Evolutionary conservation across 2,113 vertebrate genomes (phyloP).

Genomic region (Puffinus mauretanicus): DNA sequence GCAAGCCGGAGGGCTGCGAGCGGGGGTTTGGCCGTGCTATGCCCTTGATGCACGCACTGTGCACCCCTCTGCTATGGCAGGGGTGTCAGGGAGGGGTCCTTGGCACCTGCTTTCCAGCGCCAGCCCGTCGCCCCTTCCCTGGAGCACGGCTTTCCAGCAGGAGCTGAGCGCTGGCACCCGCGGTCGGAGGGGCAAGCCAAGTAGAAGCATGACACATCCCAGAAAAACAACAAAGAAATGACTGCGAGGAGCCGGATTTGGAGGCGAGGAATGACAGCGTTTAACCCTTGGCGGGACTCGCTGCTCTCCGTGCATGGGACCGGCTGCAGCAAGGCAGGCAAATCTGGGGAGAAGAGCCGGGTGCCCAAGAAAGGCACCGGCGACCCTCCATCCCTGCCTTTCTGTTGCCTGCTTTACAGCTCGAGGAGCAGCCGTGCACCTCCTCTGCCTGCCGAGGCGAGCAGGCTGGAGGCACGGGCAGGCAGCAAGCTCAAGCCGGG

Average conservation of each 20-base stretch:
- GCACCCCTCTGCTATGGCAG: neutral
- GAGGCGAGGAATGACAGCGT: neutral
- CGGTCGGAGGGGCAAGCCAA: neutral
- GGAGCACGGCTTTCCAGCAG: neutral
- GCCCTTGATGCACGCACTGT: rapidly evolving
- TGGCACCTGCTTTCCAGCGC: rapidly evolving
- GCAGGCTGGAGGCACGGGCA: neutral
- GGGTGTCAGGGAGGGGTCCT: neutral
- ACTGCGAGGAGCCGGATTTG: neutral
- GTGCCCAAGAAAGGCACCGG: neutral
- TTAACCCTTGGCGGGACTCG: neutral
- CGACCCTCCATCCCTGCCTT: too few relatives aligned
- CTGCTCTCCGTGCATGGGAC: rapidly evolving
- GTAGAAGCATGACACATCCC: neutral
- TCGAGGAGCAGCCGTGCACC: neutral
- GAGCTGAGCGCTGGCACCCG: neutral
- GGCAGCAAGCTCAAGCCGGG: too few relatives aligned
- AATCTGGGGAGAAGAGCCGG: neutral
- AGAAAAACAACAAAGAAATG: neutral
- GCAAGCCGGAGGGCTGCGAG: neutral
- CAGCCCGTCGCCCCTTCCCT: neutral
- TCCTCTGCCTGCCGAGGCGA: neutral
- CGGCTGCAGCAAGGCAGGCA: too few relatives aligned
- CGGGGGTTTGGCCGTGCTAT: neutral
- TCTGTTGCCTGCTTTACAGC: neutral